phyloP scores from a whole-genome alignment of 2,113 vertebrate genomes.

The Hippoglossus stenolepis region DNA sequence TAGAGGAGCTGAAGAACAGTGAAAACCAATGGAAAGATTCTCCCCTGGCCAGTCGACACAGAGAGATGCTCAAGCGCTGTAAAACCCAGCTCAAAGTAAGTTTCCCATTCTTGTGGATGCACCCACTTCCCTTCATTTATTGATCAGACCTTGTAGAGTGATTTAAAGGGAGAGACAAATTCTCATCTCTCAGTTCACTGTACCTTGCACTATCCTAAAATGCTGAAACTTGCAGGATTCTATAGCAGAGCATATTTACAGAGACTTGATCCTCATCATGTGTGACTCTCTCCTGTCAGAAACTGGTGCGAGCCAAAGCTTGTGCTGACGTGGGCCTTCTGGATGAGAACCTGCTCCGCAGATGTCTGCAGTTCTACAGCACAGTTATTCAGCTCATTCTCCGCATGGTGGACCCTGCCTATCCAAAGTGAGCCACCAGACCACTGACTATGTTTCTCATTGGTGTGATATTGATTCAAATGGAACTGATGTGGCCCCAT shows the following conservation, averaged over 20 bases:
- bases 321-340: constrained; percentile 96
- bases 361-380: constrained; percentile 98
- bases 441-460: constrained; percentile 3
- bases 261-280: constrained; percentile 31
- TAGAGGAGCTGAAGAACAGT: constrained; percentile 98
- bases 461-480: not conserved
- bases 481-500: not conserved
- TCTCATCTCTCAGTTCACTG: not conserved
- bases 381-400: constrained; percentile 97
- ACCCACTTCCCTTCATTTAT: not conserved
- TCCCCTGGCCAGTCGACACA: constrained; percentile 91
- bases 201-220: not conserved
- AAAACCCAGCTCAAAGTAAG: constrained; percentile 98
- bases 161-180: not conserved
- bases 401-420: constrained; percentile 93
- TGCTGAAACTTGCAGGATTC: constrained; percentile 11
- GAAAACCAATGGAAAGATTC: constrained; percentile 99
- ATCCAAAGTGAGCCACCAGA: constrained; percentile 89
- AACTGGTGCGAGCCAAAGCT: constrained; percentile 98
- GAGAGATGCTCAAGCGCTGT: constrained; percentile 98
- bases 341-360: constrained; percentile 96
- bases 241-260: constrained; percentile 14
- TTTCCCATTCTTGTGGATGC: constrained; percentile 18
- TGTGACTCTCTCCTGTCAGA: constrained; percentile 83
- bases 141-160: not conserved